Conservation (phyloP, 2,888 invertebrate genomes). For the Capitulum mitella region DNA sequence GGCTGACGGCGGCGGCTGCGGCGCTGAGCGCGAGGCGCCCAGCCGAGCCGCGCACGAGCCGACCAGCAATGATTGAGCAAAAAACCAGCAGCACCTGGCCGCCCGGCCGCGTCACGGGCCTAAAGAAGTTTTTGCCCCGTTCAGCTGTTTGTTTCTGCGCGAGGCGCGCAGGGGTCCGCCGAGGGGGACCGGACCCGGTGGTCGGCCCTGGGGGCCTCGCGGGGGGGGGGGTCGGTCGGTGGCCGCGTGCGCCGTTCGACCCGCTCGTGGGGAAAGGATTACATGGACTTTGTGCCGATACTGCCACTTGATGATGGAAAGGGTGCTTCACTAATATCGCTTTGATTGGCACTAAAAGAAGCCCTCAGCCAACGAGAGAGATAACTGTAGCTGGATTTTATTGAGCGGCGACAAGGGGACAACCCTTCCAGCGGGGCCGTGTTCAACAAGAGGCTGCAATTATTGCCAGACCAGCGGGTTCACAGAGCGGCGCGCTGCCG, state of each 20-base stretch:
- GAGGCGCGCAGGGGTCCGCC: neutral
- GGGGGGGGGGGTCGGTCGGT: neutral
- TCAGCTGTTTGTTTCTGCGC: constrained; percentile 21
- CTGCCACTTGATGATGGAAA: neutral
- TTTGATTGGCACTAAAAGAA: constrained; percentile 25
- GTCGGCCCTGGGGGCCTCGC: neutral
- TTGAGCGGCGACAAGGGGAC: constrained; percentile 19
- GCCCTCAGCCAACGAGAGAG: neutral
- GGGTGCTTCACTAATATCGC: constrained; percentile 19
- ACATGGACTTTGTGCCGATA: constrained; percentile 3
- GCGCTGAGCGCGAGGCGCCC: no score
- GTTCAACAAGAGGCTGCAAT: constrained; percentile 17
- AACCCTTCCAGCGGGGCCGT: neutral
- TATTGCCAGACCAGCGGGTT: neutral
- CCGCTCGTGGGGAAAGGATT: constrained; percentile 9
- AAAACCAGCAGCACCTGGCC: constrained; percentile 15
- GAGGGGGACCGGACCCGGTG: neutral
- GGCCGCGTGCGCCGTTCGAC: neutral
- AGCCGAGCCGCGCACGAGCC: neutral
- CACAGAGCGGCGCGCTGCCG: neutral
- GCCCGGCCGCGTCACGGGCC: neutral
- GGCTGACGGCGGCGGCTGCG: neutral
- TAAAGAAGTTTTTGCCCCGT: constrained; percentile 19
- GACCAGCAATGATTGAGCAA: constrained; percentile 11
- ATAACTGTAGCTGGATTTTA: constrained; percentile 12